Conservation (phyloP, 2,113 vertebrate genomes). For the Pipra filicauda region DNA sequence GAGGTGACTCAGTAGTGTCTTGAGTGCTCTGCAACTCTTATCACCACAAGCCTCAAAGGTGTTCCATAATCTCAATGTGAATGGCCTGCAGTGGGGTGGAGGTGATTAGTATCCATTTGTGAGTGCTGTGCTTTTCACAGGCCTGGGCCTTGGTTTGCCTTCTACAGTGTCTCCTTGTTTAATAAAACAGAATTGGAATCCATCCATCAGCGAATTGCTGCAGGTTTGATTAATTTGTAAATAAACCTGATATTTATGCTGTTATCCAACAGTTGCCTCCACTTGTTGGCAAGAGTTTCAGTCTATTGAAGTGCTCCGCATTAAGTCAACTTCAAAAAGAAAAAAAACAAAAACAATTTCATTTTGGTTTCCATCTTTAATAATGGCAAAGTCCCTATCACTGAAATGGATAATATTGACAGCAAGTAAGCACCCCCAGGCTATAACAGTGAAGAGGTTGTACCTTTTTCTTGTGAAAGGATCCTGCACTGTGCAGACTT, state of each 20-base stretch:
- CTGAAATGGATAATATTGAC: neutral
- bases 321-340: neutral
- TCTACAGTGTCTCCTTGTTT: neutral
- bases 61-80: neutral
- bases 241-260: neutral
- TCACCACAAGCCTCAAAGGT: neutral
- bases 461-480: neutral
- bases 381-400: neutral
- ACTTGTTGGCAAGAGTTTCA: neutral
- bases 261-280: neutral
- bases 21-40: neutral
- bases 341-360: neutral
- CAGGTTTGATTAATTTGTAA: neutral
- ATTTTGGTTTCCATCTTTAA: neutral
- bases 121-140: neutral
- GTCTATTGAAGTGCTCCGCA: neutral
- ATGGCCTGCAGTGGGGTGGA: neutral
- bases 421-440: neutral
- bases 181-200: neutral
- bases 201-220: neutral
- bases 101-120: neutral
- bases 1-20: neutral
- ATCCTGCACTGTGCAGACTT: neutral
- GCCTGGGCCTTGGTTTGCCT: neutral
- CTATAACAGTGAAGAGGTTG: neutral